Base-by-base conservation (phyloP, 2,888 invertebrate genomes). In the Dryocosmus kuriphilus region DNA sequence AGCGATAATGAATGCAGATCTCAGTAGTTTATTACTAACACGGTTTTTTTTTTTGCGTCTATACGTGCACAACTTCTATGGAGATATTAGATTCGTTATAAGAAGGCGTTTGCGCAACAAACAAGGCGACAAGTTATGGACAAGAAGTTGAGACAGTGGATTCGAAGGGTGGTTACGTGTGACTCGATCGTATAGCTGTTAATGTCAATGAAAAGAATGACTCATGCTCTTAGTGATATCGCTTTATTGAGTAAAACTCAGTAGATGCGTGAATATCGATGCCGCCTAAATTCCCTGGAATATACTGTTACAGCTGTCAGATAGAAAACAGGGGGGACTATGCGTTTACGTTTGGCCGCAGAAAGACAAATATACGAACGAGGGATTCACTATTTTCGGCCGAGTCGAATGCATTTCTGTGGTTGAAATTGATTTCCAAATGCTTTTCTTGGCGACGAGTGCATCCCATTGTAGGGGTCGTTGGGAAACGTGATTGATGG, bases 61-160 rank as follows among this genome's bases (percentile, higher is more conserved):
- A 19, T 51, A 71, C 30, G 51, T n/a, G 30, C 30, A 46, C 19
- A 46, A 51, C 62, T 46, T 41, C 51, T 62, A 65, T 75, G 30
- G 74, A 78, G n/a, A 24, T 67, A 77, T 74, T 61, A 76, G 76
- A 77, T 76, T 79, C 57, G 67, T 75, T 75, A 73, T 77, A 78
- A 82, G 75, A 75, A 83, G 80, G 74, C 73, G 82, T 85, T 87
- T 84, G 85, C 85, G 85, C 82, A 87, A 87, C 78, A 81, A 74
- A 61, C 55, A 71, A 78, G 74, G 71, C 73, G 78, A 62, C 65
- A 71, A 75, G 75, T 71, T n/a, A n/a, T 75, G 61, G 78, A 38
- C 65, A 67, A 80, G 71, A 74, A 75, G 79, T 79, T 24, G 80
- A 78, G 76, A 75, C 76, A 77, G 82, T 76, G 77, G 77, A 77